phyloP scores from a whole-genome alignment of 2,113 vertebrate genomes.

The Catagonus wagneri region DNA sequence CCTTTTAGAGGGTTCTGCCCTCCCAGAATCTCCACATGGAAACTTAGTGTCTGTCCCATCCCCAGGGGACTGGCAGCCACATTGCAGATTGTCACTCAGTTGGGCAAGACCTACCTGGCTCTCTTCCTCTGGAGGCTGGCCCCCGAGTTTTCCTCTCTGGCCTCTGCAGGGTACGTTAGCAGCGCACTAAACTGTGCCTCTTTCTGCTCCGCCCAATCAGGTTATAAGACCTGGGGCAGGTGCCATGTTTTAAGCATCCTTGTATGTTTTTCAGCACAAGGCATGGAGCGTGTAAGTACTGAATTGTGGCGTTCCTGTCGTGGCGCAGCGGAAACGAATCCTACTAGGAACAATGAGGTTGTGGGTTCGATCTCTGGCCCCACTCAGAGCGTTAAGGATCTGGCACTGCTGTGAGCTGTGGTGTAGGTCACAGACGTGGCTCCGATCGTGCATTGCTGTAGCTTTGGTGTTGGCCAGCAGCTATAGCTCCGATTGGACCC shows the following conservation, averaged over 20 bases:
- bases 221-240: background rate
- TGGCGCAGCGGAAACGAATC: too few relatives aligned
- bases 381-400: too few relatives aligned
- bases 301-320: background rate
- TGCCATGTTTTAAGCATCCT: background rate
- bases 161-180: background rate
- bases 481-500: too few relatives aligned
- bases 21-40: background rate
- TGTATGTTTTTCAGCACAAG: slow-evolving; percentile 6
- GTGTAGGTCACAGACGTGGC: too few relatives aligned
- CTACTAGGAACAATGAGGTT: too few relatives aligned
- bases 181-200: background rate
- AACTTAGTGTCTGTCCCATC: background rate
- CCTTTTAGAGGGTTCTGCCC: background rate
- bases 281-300: background rate
- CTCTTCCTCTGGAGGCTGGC: background rate
- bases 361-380: too few relatives aligned
- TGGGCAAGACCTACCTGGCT: too few relatives aligned
- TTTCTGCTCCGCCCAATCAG: background rate
- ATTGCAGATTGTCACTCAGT: background rate
- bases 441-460: too few relatives aligned
- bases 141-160: background rate
- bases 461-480: too few relatives aligned
- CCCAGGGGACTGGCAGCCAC: background rate
- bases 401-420: too few relatives aligned